Base-by-base conservation (phyloP, 2,113 vertebrate species). In the Carollia perspicillata region DNA sequence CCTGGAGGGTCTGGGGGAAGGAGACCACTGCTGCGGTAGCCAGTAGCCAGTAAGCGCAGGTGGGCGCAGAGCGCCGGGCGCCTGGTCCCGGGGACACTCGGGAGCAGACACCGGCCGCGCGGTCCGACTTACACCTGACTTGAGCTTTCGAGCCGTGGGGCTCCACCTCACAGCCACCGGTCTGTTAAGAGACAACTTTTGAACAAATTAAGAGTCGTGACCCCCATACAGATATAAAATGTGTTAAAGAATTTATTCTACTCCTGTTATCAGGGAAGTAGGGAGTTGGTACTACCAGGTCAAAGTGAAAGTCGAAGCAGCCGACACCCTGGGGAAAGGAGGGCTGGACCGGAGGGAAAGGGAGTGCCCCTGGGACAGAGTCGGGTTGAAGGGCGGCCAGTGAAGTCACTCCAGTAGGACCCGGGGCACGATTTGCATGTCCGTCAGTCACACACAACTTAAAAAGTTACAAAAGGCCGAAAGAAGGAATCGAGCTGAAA, bases 171-270 rank as follows among this genome's bases (percentile, higher is more conserved):
- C 42, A 93, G 51, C 33, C 22, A 37, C 55, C 13, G 30, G 44
- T 26, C 18, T 93, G 22, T 84, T 96, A 84, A 93, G 72, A 79
- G 60, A 53, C 14, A 35, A 17, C 30, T 93, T 93, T 83, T 18
- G 80, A 91, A 68, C 33, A 66, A 95, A 55, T 6, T 71, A 94
- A 58, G 20, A 83, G 66, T 84, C 17, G 11, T 42, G 12, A 49
- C 20, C 55, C 18, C 55, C 22, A 42, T 87, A 40, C 35, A 79
- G 23, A 66, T 84, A 55, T 3, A 89, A 40, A 69, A 33, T 13
- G 42, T 85, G 26, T 80, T 42, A 69, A 93, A 78, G 40, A 18
- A 84, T 85, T 79, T 69, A 93, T 80, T 95, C 92, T 51, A 49
- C 16, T 87, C n/a, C 37, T 47, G 40, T 66, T 74, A 71, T 0